phyloP scores from a whole-genome alignment of 2,888 invertebrate species.

The Agapetus fuscipes region DNA sequence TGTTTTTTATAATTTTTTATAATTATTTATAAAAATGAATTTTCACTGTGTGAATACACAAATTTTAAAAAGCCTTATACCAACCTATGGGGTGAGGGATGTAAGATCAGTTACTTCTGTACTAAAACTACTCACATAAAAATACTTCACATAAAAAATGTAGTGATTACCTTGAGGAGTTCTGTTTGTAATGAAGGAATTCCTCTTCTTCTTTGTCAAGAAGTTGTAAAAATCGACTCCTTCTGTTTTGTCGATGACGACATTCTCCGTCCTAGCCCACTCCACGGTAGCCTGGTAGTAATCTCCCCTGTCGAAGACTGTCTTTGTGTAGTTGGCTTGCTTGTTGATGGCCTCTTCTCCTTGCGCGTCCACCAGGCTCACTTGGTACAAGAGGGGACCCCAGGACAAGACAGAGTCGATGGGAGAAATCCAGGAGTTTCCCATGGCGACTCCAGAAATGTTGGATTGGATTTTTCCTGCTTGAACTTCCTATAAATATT shows the following conservation, averaged over 20 bases:
- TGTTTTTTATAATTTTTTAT: too few species aligned
- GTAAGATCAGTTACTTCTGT: too few species aligned
- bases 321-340: slow-evolving; percentile 46
- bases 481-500: slow-evolving; percentile 47
- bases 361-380: slow-evolving; percentile 60
- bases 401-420: slow-evolving; percentile 76
- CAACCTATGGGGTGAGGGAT: too few species aligned
- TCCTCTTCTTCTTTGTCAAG: slow-evolving; percentile 35
- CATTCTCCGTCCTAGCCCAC: slow-evolving; percentile 55
- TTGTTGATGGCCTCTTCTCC: slow-evolving; percentile 52
- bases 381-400: slow-evolving; percentile 67
- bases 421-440: slow-evolving; percentile 86
- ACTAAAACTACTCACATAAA: too few species aligned
- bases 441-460: slow-evolving; percentile 70
- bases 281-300: slow-evolving; percentile 52
- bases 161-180: slow-evolving; percentile 4
- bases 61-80: too few species aligned
- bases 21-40: too few species aligned
- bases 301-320: slow-evolving; percentile 44
- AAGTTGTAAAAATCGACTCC: slow-evolving; percentile 79
- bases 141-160: too few species aligned
- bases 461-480: slow-evolving; percentile 54
- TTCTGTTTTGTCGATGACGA: slow-evolving; percentile 51
- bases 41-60: too few species aligned
- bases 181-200: slow-evolving; percentile 2